These are phyloP conservation scores for Gymnogyps californianus DNA, from an alignment of 2,113 vertebrate genomes.

Conservation along the genomic window DNA sequence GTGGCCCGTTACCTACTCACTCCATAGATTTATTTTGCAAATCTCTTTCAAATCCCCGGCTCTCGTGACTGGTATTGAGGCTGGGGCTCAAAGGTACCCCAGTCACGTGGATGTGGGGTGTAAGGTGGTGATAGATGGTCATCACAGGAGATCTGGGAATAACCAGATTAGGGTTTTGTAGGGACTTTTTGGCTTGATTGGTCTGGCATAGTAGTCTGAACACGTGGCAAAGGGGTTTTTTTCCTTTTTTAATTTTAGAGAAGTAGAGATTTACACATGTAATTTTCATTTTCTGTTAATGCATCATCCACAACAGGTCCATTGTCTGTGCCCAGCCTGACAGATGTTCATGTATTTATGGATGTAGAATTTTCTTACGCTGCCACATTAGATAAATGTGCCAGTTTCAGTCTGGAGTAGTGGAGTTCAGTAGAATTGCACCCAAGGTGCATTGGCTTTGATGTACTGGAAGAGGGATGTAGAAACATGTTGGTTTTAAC, in stretches of 20 bases:
- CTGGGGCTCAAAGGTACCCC: not conserved
- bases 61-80: not conserved
- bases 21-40: not conserved
- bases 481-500: not conserved
- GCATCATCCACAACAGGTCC: not conserved
- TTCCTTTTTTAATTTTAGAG: not conserved
- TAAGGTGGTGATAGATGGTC: not conserved
- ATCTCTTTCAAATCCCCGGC: not conserved
- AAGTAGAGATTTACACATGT: not conserved
- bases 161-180: not conserved
- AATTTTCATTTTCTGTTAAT: not conserved
- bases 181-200: not conserved
- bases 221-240: accelerated
- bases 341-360: slow-evolving; percentile 23
- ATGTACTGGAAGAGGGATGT: not conserved
- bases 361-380: not conserved
- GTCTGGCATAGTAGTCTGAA: not conserved
- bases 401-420: not conserved
- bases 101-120: accelerated
- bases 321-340: not conserved
- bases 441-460: not conserved
- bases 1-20: not conserved
- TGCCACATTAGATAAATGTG: not conserved
- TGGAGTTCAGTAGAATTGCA: not conserved
- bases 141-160: not conserved